Percentiles rank a stretch among this genome's conserved stretches.
These are phyloP conservation scores for Syrphus vitripennis DNA, from an alignment of 2,888 invertebrate genomes.

Conservation along the genomic window DNA sequence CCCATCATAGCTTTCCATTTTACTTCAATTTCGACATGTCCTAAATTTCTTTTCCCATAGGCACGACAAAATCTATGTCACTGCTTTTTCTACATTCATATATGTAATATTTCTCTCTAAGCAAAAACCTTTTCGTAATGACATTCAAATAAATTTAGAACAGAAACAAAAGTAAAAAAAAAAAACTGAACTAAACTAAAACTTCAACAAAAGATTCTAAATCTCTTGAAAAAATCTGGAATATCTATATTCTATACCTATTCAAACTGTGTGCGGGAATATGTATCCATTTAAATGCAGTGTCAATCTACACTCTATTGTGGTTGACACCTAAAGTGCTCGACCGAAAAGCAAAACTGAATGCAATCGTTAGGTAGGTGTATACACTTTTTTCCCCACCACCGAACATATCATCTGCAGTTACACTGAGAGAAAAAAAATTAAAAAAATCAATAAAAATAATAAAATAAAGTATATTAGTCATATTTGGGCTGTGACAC, in stretches of 20 bases:
- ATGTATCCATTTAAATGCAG: slow-evolving; percentile 47
- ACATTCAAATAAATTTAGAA: slow-evolving; percentile 15
- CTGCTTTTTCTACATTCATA: neutral
- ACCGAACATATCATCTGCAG: neutral
- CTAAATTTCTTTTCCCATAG: neutral
- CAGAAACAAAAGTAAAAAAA: neutral
- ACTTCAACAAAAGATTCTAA: neutral
- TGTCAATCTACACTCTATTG: slow-evolving; percentile 59
- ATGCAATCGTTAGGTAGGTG: slow-evolving; percentile 22
- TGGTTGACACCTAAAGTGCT: slow-evolving; percentile 61
- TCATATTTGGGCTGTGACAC: no score
- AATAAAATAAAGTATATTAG: no score
- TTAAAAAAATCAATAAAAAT: neutral
- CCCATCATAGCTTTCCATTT: no score
- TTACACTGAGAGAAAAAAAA: neutral
- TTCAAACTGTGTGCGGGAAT: neutral
- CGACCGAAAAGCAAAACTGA: slow-evolving; percentile 34
- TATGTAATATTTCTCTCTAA: no score
- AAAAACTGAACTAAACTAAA: no score
- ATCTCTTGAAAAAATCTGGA: neutral
- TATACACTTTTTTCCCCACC: neutral
- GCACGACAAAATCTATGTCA: neutral
- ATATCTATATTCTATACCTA: neutral
- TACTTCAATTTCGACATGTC: neutral
- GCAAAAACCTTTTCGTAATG: neutral